A percentile compares a stretch with the other conserved stretches of the same genome.
phyloP scores from a whole-genome alignment of 2,113 vertebrate genomes.

The Gopherus evgoodei region DNA sequence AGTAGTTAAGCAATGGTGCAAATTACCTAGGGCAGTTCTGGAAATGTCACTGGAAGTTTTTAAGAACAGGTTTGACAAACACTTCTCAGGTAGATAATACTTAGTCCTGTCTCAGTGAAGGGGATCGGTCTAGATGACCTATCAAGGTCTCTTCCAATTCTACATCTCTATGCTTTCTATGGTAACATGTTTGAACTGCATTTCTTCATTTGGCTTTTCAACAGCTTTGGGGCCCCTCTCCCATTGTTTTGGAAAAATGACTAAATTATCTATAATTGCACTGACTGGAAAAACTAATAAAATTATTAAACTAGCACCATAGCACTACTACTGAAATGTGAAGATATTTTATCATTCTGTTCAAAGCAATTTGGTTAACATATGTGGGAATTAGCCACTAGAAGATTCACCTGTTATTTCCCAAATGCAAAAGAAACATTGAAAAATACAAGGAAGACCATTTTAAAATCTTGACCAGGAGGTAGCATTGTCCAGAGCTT shows the following conservation, averaged over 20 bases:
- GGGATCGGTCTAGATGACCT: background rate
- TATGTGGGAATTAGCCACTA: background rate
- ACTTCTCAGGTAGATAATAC: background rate
- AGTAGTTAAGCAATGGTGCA: background rate
- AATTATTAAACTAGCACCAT: background rate
- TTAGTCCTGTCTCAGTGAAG: background rate
- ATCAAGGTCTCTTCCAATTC: background rate
- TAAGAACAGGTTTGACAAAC: background rate
- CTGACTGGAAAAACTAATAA: background rate
- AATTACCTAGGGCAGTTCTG: background rate
- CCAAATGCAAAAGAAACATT: background rate
- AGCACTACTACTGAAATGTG: background rate
- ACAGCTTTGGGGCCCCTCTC: background rate
- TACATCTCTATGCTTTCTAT: background rate
- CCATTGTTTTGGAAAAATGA: background rate
- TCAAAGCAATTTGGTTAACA: background rate
- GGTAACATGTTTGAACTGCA: background rate
- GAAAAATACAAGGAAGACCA: background rate
- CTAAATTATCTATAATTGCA: background rate
- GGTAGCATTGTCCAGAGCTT: background rate
- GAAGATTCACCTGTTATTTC: background rate
- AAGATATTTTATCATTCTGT: background rate
- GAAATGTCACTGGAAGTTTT: background rate
- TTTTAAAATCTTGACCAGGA: background rate
- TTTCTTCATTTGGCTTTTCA: background rate